Percentiles rank a stretch among this genome's conserved stretches.
Conservation (phyloP, 2,797 vertebrate species). For the Squalus acanthias region DNA sequence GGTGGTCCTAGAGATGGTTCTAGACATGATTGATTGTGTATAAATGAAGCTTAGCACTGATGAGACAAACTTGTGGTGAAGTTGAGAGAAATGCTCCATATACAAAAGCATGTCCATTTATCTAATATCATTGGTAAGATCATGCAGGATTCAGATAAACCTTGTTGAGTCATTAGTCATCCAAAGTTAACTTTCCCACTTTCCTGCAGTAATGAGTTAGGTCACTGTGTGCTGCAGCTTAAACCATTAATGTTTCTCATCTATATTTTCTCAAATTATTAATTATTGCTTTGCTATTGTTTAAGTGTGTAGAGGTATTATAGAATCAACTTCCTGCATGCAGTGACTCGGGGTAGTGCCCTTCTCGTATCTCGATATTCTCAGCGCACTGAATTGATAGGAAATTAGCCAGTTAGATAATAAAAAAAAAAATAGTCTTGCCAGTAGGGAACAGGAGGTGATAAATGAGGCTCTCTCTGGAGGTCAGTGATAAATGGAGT, state of each 20-base stretch:
- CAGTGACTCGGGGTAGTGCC: neutral
- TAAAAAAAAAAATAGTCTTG: neutral
- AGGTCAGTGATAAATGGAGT: conserved; percentile 23
- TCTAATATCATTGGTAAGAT: neutral
- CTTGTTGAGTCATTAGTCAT: neutral
- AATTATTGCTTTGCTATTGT: neutral
- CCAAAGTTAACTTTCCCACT: neutral
- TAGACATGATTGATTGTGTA: neutral
- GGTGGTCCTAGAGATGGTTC: too few relatives aligned
- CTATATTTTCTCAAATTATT: neutral
- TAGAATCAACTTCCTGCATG: too few relatives aligned
- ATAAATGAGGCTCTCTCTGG: neutral
- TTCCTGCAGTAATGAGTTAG: neutral
- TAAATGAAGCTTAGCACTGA: neutral
- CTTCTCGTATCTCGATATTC: neutral
- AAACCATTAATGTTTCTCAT: neutral
- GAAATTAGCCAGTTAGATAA: too few relatives aligned
- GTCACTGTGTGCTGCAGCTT: neutral
- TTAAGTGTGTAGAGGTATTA: neutral
- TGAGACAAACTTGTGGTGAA: neutral
- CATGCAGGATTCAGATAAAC: neutral
- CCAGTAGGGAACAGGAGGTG: neutral
- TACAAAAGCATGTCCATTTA: neutral
- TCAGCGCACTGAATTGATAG: neutral
- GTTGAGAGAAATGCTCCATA: neutral